Base-by-base conservation (phyloP, 2,797 vertebrate species). In the Linurgus olivaceus region DNA sequence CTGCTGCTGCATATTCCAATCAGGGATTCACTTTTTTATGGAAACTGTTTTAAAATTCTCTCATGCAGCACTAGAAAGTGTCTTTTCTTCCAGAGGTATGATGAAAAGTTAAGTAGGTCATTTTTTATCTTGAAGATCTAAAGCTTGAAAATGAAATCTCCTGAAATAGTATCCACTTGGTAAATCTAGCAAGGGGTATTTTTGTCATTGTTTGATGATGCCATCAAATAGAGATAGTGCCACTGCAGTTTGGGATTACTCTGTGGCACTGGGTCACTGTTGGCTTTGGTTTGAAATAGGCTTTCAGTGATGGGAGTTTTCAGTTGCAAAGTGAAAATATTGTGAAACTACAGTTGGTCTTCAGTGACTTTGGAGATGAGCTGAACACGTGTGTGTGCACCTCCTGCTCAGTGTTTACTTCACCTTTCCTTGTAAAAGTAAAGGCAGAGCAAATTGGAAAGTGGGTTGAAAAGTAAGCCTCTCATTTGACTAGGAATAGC, bases 61-160 rank as follows among this genome's bases (percentile, higher is more conserved):
- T 75, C 40, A 88, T 20, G 6, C 7, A 68, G 47, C 50, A 40
- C 38, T 14, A 77, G n/a, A 35, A 91, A 47, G 8, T 65, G 20
- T 31, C 5, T 90, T 80, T 80, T 75, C n/a, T 90, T 94, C 66
- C 47, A 68, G 38, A 71, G 50, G 31, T 80, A 31, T n/a, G 67
- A 47, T 61, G 45, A 92, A 88, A 93, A 89, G 54, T 63, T 89
- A 90, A 93, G 44, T 85, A 88, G 79, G 81, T 91, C 3, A 74
- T 37, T 82, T 88, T 66, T 86, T 42, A 58, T 68, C 85, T 86
- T 80, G 51, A 54, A 68, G 62, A 13, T 48, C 47, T 18, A 62
- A 84, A 76, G 29, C 47, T 84, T 55, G 44, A 48, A 57, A 81
- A 66, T 28, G 5, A 47, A 68, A 76, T 58, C 9, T 40, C 47